Evolutionary conservation across 2,797 vertebrate species (phyloP).

Genomic region (Corythornis leucogaster): DNA sequence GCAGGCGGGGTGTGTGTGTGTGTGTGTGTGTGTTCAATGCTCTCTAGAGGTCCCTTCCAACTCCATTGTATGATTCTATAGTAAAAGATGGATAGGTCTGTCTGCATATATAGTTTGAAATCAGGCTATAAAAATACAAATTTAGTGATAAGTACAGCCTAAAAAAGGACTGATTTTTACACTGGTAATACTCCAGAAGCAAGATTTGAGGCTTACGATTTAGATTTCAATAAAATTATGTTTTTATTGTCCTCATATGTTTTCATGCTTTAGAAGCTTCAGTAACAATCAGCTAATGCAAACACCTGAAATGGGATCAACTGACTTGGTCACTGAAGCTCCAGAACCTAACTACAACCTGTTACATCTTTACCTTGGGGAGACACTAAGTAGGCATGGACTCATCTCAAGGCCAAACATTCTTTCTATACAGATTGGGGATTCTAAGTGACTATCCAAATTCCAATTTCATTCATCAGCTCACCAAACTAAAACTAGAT

Average conservation of each 20-base stretch:
- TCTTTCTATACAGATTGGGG: accelerated
- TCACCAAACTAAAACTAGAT: neutral
- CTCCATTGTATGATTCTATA: too few species aligned
- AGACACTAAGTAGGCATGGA: neutral
- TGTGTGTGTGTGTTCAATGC: too few species aligned
- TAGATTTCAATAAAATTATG: neutral
- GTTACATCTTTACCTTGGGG: neutral
- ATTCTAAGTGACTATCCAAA: neutral
- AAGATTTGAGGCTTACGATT: neutral
- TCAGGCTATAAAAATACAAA: neutral
- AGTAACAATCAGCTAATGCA: neutral
- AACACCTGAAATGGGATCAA: neutral
- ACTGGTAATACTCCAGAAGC: neutral
- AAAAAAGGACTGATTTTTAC: neutral
- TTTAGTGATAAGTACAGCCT: neutral
- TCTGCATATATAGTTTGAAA: neutral
- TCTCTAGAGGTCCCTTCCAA: too few species aligned
- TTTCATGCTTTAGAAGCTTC: neutral
- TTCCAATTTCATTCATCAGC: neutral
- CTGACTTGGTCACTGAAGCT: neutral
- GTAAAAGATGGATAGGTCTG: neutral
- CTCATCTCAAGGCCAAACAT: neutral
- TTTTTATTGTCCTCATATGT: neutral
- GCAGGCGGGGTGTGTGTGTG: too few species aligned
- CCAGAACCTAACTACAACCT: neutral